Evolutionary conservation across 1,140 invertebrate genomes (phyloP).

Genomic region (Drosophila kanapiae): DNA sequence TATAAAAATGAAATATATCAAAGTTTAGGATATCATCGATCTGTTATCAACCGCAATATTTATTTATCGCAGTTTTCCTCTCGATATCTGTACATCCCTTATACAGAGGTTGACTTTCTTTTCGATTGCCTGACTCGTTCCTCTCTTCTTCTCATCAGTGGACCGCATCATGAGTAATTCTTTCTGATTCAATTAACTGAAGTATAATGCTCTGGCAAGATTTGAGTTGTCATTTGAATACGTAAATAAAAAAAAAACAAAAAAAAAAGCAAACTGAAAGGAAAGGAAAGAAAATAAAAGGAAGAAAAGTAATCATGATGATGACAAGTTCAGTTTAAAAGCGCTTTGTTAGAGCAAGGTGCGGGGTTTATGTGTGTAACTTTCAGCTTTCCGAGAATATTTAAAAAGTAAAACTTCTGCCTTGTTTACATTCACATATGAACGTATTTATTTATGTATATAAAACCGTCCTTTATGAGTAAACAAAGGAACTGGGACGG

Average conservation of each 20-base stretch:
- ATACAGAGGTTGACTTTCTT: slow-evolving; percentile 18
- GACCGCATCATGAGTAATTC: slow-evolving; percentile 42
- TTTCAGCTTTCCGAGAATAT: slow-evolving; percentile 26
- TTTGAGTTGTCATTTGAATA: slow-evolving; percentile 44
- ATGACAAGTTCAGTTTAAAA: slow-evolving; percentile 47
- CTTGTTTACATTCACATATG: slow-evolving; percentile 35
- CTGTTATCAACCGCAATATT: too few species aligned
- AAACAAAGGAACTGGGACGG: slow-evolving; percentile 11
- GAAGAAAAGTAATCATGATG: slow-evolving; percentile 8
- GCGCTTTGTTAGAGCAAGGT: slow-evolving; percentile 22
- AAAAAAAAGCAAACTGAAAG: background rate
- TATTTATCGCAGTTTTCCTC: too few species aligned
- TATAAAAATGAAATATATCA: too few species aligned
- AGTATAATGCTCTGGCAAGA: slow-evolving; percentile 36
- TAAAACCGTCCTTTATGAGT: slow-evolving; percentile 26
- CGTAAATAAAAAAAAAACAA: slow-evolving; percentile 18
- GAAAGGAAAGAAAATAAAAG: background rate
- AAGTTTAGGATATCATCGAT: too few species aligned
- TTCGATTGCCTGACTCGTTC: slow-evolving; percentile 7
- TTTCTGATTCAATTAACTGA: slow-evolving; percentile 71
- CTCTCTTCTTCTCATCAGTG: slow-evolving; percentile 37
- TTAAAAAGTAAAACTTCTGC: slow-evolving; percentile 48
- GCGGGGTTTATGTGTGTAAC: slow-evolving; percentile 1
- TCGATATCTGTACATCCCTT: background rate
- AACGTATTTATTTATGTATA: slow-evolving; percentile 9